These are phyloP conservation scores for Aspidoscelis tigris DNA, from an alignment of 2,113 vertebrate species.

Conservation along the genomic window DNA sequence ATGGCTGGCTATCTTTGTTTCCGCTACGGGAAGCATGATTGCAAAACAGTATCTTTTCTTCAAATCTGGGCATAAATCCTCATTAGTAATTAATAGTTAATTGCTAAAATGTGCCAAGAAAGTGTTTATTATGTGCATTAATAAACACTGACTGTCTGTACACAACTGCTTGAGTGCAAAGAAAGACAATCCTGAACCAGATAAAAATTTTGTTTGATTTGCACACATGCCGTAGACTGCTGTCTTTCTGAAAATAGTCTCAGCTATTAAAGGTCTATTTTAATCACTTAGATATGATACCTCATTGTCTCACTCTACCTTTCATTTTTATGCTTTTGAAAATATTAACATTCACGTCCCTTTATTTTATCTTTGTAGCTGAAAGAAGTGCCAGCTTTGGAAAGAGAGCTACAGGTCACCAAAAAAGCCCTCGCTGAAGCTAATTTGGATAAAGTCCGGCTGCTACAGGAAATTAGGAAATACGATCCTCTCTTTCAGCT, in stretches of 20 bases:
- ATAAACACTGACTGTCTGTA: too few species aligned
- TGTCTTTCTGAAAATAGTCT: background rate
- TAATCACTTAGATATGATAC: background rate
- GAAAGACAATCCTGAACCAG: too few species aligned
- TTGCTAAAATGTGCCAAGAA: too few species aligned
- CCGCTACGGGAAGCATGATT: too few species aligned
- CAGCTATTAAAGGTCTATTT: background rate
- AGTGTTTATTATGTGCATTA: too few species aligned
- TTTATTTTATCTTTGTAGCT: slow-evolving; percentile 56
- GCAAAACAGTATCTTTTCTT: too few species aligned
- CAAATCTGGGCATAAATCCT: too few species aligned
- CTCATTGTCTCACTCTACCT: background rate
- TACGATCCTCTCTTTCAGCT: slow-evolving; percentile 89
- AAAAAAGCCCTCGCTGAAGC: slow-evolving; percentile 82
- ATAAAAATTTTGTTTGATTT: too few species aligned
- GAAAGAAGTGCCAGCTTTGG: slow-evolving; percentile 71
- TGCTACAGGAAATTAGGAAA: slow-evolving; percentile 90
- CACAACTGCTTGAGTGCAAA: too few species aligned
- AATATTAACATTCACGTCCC: slow-evolving; percentile 5
- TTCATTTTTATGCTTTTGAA: background rate
- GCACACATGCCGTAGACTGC: background rate
- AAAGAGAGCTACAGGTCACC: slow-evolving; percentile 78
- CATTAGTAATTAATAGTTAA: too few species aligned
- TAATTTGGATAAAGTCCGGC: slow-evolving; percentile 83
- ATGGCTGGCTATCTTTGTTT: too few species aligned